These are phyloP conservation scores for Esox niger DNA, from an alignment of 2,113 vertebrate genomes.

Conservation along the genomic window DNA sequence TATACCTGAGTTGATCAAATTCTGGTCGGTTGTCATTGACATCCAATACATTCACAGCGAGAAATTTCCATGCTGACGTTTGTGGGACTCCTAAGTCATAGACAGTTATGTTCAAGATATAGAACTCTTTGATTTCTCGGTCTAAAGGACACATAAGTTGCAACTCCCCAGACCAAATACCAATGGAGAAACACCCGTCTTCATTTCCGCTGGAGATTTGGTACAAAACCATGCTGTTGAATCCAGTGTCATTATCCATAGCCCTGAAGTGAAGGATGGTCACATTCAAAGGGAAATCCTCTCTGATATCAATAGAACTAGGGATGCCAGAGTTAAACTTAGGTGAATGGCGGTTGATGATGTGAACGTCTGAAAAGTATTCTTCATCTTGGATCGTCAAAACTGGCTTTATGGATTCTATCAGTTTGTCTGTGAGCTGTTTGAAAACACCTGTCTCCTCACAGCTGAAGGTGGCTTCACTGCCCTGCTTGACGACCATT, in stretches of 20 bases:
- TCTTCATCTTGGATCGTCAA: conserved; percentile 78
- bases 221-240: conserved; percentile 86
- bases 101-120: conserved; percentile 91
- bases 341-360: conserved; percentile 84
- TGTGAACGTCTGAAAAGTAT: conserved; percentile 77
- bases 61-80: conserved; percentile 86
- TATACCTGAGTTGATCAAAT: conserved; percentile 83
- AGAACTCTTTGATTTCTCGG: conserved; percentile 84
- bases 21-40: conserved; percentile 87
- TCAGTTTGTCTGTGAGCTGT: conserved; percentile 84
- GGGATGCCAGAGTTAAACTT: conserved; percentile 82
- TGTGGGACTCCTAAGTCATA: conserved; percentile 87
- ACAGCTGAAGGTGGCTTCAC: conserved; percentile 73
- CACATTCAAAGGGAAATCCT: conserved; percentile 75
- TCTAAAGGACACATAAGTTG: conserved; percentile 81
- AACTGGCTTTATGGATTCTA: conserved; percentile 80
- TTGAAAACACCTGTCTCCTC: conserved; percentile 84
- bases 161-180: conserved; percentile 84
- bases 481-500: conserved; percentile 73
- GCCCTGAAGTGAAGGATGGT: conserved; percentile 80
- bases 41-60: conserved; percentile 88
- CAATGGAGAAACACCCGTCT: conserved; percentile 86
- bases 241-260: conserved; percentile 82
- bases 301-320: conserved; percentile 81
- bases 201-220: conserved; percentile 89